Conservation (phyloP, 2,113 vertebrate genomes). For the Struthidea cinerea region DNA sequence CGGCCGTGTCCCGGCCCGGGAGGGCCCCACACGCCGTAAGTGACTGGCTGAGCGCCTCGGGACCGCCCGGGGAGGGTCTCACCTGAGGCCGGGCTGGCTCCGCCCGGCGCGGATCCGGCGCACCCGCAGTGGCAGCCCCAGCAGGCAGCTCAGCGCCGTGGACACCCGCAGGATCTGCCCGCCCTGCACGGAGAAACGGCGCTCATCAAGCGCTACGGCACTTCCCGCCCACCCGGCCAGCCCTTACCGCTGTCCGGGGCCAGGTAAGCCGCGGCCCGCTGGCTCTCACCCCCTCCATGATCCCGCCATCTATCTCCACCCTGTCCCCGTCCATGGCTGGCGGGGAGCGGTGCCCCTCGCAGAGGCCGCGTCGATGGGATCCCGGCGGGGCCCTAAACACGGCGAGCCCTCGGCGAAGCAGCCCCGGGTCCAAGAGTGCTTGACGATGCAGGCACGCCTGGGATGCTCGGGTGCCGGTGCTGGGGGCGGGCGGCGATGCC, state of each 20-base stretch:
- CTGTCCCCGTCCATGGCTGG: conserved; percentile 56
- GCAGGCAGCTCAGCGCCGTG: conserved; percentile 88
- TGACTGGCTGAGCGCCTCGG: background rate
- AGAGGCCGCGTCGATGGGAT: background rate
- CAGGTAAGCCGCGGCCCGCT: background rate
- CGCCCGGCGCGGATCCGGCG: conserved; percentile 90
- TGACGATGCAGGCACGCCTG: no score
- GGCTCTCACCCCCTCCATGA: conserved; percentile 92
- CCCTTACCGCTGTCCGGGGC: background rate
- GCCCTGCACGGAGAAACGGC: conserved; percentile 71
- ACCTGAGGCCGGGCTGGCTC: conserved; percentile 92
- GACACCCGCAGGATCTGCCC: conserved; percentile 91
- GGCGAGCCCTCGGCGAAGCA: background rate
- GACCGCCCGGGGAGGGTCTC: background rate
- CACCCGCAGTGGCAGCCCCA: conserved; percentile 80
- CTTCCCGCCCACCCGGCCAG: no score
- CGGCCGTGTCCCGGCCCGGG: background rate
- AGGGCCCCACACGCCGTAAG: background rate
- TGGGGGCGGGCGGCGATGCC: background rate
- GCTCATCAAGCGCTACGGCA: background rate
- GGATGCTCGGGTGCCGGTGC: background rate
- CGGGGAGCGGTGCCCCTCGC: background rate
- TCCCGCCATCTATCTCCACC: conserved; percentile 87
- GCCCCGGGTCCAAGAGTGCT: background rate
- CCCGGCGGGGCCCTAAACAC: background rate